Percentiles rank a stretch among this genome's conserved stretches.
phyloP scores from a whole-genome alignment of 2,888 invertebrate species.

The Diogma glabrata region DNA sequence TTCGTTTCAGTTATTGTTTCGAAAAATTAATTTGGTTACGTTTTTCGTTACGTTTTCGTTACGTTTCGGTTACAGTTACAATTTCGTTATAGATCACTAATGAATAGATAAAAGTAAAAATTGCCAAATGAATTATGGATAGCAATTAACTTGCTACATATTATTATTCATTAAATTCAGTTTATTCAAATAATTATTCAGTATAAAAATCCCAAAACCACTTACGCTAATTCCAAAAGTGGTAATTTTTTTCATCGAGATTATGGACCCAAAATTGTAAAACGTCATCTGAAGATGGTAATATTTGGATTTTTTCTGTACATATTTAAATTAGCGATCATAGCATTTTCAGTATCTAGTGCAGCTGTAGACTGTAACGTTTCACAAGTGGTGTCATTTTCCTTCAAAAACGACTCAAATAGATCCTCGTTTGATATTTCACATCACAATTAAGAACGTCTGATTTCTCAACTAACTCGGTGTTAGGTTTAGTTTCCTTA shows the following conservation, averaged over 20 bases:
- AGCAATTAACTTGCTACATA: too few species aligned
- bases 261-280: neutral
- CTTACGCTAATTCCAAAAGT: neutral
- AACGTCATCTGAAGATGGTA: neutral
- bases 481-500: neutral
- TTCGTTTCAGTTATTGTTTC: too few species aligned
- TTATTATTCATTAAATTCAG: too few species aligned
- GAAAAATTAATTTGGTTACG: too few species aligned
- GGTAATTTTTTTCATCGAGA: conserved; percentile 1
- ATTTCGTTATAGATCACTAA: too few species aligned
- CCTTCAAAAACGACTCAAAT: conserved; percentile 8
- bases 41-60: too few species aligned
- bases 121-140: too few species aligned
- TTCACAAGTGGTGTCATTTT: neutral
- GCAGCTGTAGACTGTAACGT: neutral
- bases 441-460: conserved; percentile 1
- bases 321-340: neutral
- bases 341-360: neutral
- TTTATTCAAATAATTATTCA: too few species aligned
- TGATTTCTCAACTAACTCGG: neutral
- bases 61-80: too few species aligned
- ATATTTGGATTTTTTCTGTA: neutral
- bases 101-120: too few species aligned
- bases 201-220: too few species aligned
- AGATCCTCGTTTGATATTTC: neutral